phyloP scores from a whole-genome alignment of 1,140 invertebrate species.

The Drosophila grimshawi region DNA sequence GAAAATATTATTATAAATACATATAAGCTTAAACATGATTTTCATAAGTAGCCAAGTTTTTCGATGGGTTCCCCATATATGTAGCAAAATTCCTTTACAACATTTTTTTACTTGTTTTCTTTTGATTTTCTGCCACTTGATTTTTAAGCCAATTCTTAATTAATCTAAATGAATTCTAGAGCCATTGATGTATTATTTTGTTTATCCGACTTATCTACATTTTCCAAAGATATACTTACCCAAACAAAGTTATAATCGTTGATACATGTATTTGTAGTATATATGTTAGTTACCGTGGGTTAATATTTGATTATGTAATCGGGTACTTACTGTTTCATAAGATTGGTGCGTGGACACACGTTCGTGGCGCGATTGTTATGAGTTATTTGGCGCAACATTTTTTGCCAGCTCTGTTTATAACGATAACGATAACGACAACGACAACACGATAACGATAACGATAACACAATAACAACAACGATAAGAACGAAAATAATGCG shows the following conservation, averaged over 20 bases:
- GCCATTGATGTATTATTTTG: too few relatives aligned
- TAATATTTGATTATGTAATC: background rate
- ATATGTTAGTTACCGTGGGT: background rate
- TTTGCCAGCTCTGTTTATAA: slow-evolving; percentile 93
- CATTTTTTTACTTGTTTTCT: background rate
- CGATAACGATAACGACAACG: background rate
- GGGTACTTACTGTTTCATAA: slow-evolving; percentile 98
- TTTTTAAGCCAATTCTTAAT: too few relatives aligned
- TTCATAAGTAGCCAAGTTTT: background rate
- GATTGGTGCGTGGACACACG: slow-evolving; percentile 96
- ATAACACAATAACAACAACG: slow-evolving; percentile 19
- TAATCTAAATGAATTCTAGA: too few relatives aligned
- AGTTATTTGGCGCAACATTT: slow-evolving; percentile 93
- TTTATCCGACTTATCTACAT: too few relatives aligned
- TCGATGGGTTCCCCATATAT: background rate
- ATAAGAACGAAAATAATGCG: slow-evolving; percentile 31
- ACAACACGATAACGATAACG: slow-evolving; percentile 24
- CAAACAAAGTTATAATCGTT: background rate
- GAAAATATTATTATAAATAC: too few relatives aligned
- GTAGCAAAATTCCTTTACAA: background rate
- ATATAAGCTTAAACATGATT: too few relatives aligned
- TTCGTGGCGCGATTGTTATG: slow-evolving; percentile 99
- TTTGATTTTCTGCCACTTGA: too few relatives aligned
- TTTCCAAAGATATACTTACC: slow-evolving; percentile 7
- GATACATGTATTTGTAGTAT: too few relatives aligned